Evolutionary conservation across 2,888 invertebrate genomes (phyloP).

Genomic region (Andrena trimmerana): DNA sequence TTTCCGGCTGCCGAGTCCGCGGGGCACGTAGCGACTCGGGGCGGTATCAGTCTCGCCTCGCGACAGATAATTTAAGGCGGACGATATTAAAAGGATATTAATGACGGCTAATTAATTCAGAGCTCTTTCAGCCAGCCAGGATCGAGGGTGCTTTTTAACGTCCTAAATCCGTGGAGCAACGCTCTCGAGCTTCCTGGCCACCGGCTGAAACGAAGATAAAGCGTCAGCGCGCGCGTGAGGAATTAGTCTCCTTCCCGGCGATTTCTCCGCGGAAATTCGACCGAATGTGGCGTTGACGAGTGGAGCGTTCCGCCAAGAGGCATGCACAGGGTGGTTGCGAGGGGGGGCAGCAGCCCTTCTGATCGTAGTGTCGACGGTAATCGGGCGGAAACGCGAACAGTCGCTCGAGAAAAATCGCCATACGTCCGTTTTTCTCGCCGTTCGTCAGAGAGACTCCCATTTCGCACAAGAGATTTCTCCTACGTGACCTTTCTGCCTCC

Average conservation of each 20-base stretch:
- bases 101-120: slow-evolving; percentile 54
- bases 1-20: neutral
- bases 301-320: neutral
- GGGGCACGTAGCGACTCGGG: neutral
- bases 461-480: slow-evolving; percentile 39
- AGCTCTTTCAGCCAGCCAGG: slow-evolving; percentile 20
- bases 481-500: slow-evolving; percentile 14
- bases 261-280: slow-evolving; percentile 34
- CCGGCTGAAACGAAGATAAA: slow-evolving; percentile 47
- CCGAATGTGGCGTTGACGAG: slow-evolving; percentile 26
- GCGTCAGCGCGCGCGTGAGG: slow-evolving; percentile 35
- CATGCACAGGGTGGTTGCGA: neutral
- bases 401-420: slow-evolving; percentile 66
- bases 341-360: slow-evolving; percentile 39
- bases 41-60: slow-evolving; percentile 14
- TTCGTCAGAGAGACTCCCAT: slow-evolving; percentile 20
- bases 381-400: slow-evolving; percentile 73
- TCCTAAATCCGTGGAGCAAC: slow-evolving; percentile 3
- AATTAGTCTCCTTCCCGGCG: slow-evolving; percentile 51
- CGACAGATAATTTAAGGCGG: slow-evolving; percentile 31
- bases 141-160: slow-evolving; percentile 25
- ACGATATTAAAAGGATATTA: slow-evolving; percentile 56
- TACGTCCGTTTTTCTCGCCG: slow-evolving; percentile 6
- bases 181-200: neutral
- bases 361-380: slow-evolving; percentile 62